Base-by-base conservation (phyloP, 2,888 invertebrate genomes). In the Maniola hyperantus region DNA sequence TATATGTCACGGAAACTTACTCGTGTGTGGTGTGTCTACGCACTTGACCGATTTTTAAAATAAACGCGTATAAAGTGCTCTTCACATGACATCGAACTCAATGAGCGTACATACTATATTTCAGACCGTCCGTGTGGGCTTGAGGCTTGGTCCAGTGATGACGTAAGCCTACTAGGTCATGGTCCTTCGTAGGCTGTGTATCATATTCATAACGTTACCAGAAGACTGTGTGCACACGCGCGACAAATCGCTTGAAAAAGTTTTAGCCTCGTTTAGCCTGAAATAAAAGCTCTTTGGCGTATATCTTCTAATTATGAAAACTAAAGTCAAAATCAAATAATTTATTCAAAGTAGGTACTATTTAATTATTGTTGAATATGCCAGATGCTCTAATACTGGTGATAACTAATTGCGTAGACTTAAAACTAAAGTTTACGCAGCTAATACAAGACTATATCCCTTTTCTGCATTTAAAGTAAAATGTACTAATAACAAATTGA, bases 91-190 rank as follows among this genome's bases (percentile, higher is more conserved):
- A 7, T 59, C 34, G 8, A 33, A 15, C 20, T 15, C 44, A 34
- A 4, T 13, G 34, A 18, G 11, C 48, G 15, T 26, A 39, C 26
- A 26, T 26, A 26, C 26, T 26, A 26, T 26, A 26, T 26, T 26
- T 26, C 26, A 48, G 48, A 59, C 33, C 26, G 26, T n/a, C 26
- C 20, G 54, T 64, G 69, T 66, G 60, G 64, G 70, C 53, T 65
- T 65, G 53, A 50, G 26, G 50, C 50, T 26, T 6, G 13, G 67
- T 68, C 68, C 68, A 64, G 59, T 60, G 61, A 66, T 88, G 87
- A 88, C 85, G 87, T 88, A 88, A 88, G 69, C 63, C 76, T 77
- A 80, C 77, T 87, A 74, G 87, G 89, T 87, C 89, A 89, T 72
- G 89, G 89, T 75, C 75, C 39, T 50, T 48, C 67, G 81, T 80